Percentiles rank a stretch among this genome's conserved stretches.
phyloP scores from a whole-genome alignment of 2,113 vertebrate species.

The Melanocharis versteri region DNA sequence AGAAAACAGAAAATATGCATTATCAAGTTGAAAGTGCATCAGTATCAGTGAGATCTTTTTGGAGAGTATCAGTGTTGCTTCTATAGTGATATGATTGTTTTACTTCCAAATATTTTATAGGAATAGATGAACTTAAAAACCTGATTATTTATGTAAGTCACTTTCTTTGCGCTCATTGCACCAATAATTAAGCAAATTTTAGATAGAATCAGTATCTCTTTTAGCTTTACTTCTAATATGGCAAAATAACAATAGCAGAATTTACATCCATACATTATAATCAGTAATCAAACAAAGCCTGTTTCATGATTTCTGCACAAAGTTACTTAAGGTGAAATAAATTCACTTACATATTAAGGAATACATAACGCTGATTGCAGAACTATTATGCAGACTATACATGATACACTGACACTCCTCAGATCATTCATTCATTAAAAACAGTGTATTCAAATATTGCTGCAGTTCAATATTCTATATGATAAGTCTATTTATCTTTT shows the following conservation, averaged over 20 bases:
- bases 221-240: neutral
- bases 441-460: neutral
- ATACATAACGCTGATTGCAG: neutral
- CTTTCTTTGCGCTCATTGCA: neutral
- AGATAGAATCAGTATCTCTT: neutral
- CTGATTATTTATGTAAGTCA: neutral
- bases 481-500: neutral
- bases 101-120: neutral
- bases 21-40: neutral
- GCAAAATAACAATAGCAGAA: neutral
- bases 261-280: neutral
- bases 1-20: neutral
- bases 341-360: neutral
- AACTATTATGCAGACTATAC: neutral
- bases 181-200: neutral
- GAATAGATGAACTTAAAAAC: neutral
- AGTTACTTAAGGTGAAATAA: conserved; percentile 10
- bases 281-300: neutral
- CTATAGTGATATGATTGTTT: neutral
- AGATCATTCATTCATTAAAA: neutral
- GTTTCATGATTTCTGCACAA: neutral
- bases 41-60: neutral
- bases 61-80: neutral
- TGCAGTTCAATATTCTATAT: neutral
- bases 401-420: neutral